Percentiles rank a stretch among this genome's conserved stretches.
Conservation (phyloP, 2,113 vertebrate species). For the Chionis minor region DNA sequence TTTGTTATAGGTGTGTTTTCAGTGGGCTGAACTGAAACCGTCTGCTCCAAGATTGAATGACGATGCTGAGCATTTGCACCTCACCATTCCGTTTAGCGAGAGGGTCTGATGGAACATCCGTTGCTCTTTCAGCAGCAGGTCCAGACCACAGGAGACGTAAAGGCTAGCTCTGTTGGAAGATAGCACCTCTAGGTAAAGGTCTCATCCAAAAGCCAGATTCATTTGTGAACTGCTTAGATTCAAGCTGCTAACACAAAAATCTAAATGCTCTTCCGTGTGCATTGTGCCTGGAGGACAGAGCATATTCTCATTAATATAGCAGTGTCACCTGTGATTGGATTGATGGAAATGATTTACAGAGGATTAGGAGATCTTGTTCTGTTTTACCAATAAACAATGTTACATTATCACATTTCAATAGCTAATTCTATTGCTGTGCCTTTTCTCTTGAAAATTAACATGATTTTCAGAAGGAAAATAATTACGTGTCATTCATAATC, state of each 20-base stretch:
- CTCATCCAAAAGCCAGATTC: background rate
- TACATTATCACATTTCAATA: slow-evolving; percentile 59
- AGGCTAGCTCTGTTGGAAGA: background rate
- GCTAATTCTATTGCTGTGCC: slow-evolving; percentile 43
- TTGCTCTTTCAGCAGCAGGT: background rate
- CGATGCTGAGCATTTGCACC: background rate
- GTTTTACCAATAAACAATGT: slow-evolving; percentile 50
- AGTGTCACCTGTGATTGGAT: slow-evolving; percentile 14
- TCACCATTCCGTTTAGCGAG: rapidly evolving
- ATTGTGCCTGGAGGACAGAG: background rate
- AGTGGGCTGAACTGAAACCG: background rate
- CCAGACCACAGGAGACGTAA: background rate
- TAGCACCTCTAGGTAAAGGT: background rate
- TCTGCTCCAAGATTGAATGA: background rate
- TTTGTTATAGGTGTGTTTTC: background rate
- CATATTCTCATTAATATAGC: background rate
- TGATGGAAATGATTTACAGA: slow-evolving; percentile 45
- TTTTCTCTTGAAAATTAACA: slow-evolving; percentile 69
- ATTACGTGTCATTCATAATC: slow-evolving; percentile 69
- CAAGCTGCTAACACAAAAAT: background rate
- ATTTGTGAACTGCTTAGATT: background rate
- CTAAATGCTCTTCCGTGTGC: background rate
- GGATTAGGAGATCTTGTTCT: slow-evolving; percentile 28
- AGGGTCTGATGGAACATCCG: background rate
- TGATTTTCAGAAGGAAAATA: slow-evolving; percentile 49